A percentile compares a stretch with the other conserved stretches of the same genome.
phyloP scores from a whole-genome alignment of 2,888 invertebrate species.

The Caenorhabditis wallacei region DNA sequence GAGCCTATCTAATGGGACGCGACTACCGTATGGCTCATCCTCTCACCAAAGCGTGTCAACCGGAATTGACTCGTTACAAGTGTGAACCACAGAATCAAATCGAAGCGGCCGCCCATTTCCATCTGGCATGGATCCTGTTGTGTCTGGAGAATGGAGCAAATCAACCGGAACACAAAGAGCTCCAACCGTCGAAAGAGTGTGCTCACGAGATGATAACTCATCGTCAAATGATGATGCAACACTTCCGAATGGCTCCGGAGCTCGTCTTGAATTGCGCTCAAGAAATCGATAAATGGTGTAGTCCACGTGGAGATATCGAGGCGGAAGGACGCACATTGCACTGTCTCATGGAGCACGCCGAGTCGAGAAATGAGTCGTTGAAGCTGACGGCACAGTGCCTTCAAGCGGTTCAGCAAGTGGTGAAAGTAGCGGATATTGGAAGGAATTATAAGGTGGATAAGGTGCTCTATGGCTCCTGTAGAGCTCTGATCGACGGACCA shows the following conservation, averaged over 20 bases:
- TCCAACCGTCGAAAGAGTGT: constrained; percentile 87
- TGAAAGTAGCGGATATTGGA: constrained; percentile 89
- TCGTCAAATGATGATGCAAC: constrained; percentile 91
- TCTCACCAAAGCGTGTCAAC: constrained; percentile 86
- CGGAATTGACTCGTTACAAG: constrained; percentile 85
- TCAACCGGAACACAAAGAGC: constrained; percentile 61
- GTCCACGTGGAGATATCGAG: constrained; percentile 83
- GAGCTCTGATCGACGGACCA: constrained; percentile 83
- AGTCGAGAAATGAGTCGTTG: constrained; percentile 76
- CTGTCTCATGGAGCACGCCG: constrained; percentile 89
- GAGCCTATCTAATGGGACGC: constrained; percentile 92
- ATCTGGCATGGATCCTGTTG: constrained; percentile 87
- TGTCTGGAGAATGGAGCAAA: constrained; percentile 89
- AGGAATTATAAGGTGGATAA: constrained; percentile 95
- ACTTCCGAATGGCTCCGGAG: constrained; percentile 95
- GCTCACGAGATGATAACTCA: constrained; percentile 93
- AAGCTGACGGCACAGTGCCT: constrained; percentile 77
- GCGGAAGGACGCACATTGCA: constrained; percentile 93
- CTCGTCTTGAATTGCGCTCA: constrained; percentile 91
- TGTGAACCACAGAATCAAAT: constrained; percentile 87
- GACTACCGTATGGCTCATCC: constrained; percentile 94
- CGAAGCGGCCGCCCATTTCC: constrained; percentile 84
- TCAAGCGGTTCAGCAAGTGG: constrained; percentile 70
- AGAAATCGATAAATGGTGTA: constrained; percentile 86
- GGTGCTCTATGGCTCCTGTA: constrained; percentile 80